Evolutionary conservation across 2,888 invertebrate genomes (phyloP).

Genomic region (Epirrhoe tristata): DNA sequence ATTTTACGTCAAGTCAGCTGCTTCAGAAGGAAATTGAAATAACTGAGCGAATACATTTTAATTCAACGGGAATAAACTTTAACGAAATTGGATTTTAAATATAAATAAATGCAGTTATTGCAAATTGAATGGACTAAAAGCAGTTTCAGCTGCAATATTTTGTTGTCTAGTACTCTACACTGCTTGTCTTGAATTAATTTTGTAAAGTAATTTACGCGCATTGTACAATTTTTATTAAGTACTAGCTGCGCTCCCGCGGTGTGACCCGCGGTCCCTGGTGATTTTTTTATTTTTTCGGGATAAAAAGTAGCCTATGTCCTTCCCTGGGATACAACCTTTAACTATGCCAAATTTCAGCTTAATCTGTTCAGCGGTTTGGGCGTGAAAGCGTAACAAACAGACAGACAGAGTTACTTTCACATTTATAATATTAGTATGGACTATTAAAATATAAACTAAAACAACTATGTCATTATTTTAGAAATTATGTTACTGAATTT

Average conservation of each 20-base stretch:
- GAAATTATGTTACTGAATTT: too few species aligned
- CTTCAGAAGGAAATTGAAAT: slow-evolving; percentile 40
- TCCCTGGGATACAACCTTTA: too few species aligned
- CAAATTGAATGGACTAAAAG: background rate
- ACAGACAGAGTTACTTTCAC: too few species aligned
- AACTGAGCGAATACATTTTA: slow-evolving; percentile 19
- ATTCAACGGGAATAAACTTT: slow-evolving; percentile 5
- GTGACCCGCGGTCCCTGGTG: too few species aligned
- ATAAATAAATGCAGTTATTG: slow-evolving; percentile 18
- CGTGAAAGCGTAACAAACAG: too few species aligned
- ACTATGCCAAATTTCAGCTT: too few species aligned
- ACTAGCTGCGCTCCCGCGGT: too few species aligned
- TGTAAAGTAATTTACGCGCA: background rate
- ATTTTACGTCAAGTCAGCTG: slow-evolving; percentile 17
- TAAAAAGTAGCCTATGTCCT: too few species aligned
- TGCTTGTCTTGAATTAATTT: background rate
- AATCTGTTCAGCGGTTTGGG: too few species aligned
- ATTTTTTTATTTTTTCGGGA: too few species aligned
- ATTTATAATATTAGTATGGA: background rate
- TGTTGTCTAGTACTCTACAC: background rate
- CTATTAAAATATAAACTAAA: background rate
- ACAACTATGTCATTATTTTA: too few species aligned
- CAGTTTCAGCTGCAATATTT: slow-evolving; percentile 2
- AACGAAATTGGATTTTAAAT: slow-evolving; percentile 20
- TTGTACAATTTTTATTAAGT: background rate